phyloP scores from a whole-genome alignment of 2,797 vertebrate species.

The Galagoides demidoff region DNA sequence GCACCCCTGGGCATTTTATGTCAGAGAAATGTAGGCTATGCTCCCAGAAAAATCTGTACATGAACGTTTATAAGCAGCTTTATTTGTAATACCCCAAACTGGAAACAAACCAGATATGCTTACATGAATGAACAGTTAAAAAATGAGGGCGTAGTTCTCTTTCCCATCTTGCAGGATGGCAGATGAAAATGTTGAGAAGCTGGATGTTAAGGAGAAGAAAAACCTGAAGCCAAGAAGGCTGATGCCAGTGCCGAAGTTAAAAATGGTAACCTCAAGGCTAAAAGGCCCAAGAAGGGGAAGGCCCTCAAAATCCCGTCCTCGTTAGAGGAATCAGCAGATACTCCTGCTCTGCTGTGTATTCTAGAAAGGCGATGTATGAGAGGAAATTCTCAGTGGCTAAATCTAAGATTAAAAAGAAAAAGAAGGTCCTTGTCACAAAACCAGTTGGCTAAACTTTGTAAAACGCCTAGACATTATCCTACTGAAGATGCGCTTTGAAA shows the following conservation, averaged over 20 bases:
- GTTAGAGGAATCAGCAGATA: neutral
- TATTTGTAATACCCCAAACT: slow-evolving; percentile 34
- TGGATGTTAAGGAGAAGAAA: neutral
- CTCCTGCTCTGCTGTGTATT: neutral
- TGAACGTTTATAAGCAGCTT: slow-evolving; percentile 25
- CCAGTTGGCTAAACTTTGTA: neutral
- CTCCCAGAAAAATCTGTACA: neutral
- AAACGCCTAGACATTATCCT: neutral
- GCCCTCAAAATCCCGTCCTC: neutral
- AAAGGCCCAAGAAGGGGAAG: neutral
- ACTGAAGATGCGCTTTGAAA: neutral
- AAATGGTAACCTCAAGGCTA: neutral
- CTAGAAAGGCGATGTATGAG: neutral
- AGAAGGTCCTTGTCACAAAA: neutral
- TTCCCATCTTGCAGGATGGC: neutral
- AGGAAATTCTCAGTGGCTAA: neutral
- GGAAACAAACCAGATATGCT: neutral
- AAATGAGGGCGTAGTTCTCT: neutral
- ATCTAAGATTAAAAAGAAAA: neutral
- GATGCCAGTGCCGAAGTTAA: neutral
- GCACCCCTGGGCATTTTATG: neutral
- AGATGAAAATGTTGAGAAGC: neutral
- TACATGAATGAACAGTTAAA: slow-evolving; percentile 18
- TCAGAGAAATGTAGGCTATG: neutral
- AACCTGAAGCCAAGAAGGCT: neutral